phyloP scores from a whole-genome alignment of 2,113 vertebrate species.

The Coptodon bakossiorum region DNA sequence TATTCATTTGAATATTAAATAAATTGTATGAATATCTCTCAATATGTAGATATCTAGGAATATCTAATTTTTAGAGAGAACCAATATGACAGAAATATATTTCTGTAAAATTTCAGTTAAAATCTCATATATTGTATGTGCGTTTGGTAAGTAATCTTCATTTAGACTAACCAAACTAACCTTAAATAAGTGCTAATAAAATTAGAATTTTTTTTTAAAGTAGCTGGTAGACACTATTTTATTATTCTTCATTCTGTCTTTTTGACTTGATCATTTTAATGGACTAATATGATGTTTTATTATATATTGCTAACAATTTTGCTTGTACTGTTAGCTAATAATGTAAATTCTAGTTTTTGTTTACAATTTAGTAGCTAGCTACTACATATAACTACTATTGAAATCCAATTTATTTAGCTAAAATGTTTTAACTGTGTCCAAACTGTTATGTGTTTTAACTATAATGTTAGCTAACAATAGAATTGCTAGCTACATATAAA shows the following conservation, averaged over 20 bases:
- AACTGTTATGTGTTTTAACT: not conserved
- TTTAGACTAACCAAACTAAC: not conserved
- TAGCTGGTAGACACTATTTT: not conserved
- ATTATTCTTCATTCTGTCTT: not conserved
- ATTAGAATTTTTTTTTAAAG: not conserved
- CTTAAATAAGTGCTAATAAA: not conserved
- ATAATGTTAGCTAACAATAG: not conserved
- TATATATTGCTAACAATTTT: not conserved
- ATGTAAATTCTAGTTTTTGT: not conserved
- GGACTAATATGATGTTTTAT: not conserved
- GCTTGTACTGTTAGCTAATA: not conserved
- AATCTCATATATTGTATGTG: not conserved
- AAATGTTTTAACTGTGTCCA: accelerated
- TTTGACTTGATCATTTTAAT: not conserved
- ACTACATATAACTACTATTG: not conserved
- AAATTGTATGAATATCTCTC: not conserved
- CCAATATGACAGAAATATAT: not conserved
- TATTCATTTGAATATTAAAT: not conserved
- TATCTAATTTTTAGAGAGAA: not conserved
- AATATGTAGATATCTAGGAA: not conserved
- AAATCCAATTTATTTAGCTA: not conserved
- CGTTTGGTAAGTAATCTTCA: not conserved
- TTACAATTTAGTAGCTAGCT: not conserved
- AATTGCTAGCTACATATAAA: not conserved
- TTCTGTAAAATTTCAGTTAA: not conserved